Conservation (phyloP, 1,140 invertebrate species). For the Cyphomyrmex costatus region DNA sequence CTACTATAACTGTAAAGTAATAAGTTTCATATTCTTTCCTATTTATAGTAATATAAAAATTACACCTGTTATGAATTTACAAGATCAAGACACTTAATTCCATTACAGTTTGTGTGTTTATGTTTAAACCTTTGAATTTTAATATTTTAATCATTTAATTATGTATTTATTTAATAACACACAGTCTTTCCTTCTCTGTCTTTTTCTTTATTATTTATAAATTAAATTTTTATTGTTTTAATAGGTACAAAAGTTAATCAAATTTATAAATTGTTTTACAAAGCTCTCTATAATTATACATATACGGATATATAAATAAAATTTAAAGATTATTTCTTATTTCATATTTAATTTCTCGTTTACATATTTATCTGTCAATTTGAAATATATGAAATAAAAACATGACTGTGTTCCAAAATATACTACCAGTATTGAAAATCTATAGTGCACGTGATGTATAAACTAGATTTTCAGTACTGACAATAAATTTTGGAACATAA, state of each 20-base stretch:
- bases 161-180: neutral
- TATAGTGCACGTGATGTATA: no score
- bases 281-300: no score
- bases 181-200: neutral
- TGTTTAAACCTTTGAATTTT: neutral
- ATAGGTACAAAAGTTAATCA: neutral
- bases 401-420: no score
- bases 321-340: neutral
- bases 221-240: neutral
- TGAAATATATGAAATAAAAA: conserved; percentile 1
- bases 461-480: no score
- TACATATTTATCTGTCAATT: neutral
- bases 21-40: neutral
- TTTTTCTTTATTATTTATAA: neutral
- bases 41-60: conserved; percentile 1
- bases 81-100: neutral
- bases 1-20: conserved; percentile 22
- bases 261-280: neutral
- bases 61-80: neutral
- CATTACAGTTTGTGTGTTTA: neutral
- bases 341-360: neutral
- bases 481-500: no score
- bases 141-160: neutral
- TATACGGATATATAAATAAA: no score
- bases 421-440: no score